Evolutionary conservation across 2,113 vertebrate genomes (phyloP).

Genomic region (Cacatua alba): DNA sequence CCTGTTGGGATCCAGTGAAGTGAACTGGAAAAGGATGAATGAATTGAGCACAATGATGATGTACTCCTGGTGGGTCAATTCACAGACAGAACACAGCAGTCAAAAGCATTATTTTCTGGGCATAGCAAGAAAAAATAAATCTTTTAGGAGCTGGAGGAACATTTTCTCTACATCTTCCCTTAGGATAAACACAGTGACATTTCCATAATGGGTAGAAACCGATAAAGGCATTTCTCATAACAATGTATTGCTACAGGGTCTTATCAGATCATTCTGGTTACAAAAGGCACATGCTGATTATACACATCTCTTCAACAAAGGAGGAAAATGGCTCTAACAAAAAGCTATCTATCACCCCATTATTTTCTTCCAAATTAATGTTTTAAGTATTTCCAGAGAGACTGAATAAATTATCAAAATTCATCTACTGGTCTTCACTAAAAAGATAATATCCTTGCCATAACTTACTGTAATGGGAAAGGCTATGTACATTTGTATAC

Average conservation of each 20-base stretch:
- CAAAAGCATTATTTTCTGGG: slow-evolving; percentile 1
- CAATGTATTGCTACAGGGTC: not conserved
- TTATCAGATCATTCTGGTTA: not conserved
- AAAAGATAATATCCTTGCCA: not conserved
- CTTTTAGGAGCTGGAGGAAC: not conserved
- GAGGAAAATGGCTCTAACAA: not conserved
- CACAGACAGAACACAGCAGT: not conserved
- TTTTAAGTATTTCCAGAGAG: not conserved
- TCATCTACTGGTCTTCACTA: not conserved
- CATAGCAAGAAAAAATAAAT: not conserved
- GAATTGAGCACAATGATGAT: not conserved
- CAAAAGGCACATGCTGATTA: not conserved
- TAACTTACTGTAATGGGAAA: not conserved
- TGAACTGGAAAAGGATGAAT: slow-evolving; percentile 20
- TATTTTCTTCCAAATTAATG: not conserved
- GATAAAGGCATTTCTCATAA: not conserved
- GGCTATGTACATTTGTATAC: not conserved
- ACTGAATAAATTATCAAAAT: not conserved
- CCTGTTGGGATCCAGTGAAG: not conserved
- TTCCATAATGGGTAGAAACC: not conserved
- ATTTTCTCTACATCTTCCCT: slow-evolving; percentile 4
- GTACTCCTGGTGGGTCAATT: not conserved
- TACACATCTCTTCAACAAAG: not conserved
- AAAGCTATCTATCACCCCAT: not conserved
- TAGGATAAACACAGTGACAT: slow-evolving; percentile 27